Evolutionary conservation across 2,888 invertebrate genomes (phyloP).

Genomic region (Ornithoptera alexandrae): DNA sequence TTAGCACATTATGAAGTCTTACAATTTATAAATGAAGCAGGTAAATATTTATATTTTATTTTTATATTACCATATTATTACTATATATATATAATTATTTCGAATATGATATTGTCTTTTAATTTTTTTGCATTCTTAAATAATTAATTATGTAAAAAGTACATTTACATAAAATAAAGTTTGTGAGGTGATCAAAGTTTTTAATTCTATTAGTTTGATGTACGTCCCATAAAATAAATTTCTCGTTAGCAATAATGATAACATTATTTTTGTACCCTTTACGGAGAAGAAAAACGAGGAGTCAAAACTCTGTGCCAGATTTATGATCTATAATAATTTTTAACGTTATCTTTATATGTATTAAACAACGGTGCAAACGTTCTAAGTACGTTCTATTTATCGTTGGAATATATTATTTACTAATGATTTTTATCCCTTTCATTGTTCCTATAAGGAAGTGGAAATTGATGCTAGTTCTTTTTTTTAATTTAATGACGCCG

Average conservation of each 20-base stretch:
- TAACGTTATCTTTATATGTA: conserved; percentile 4
- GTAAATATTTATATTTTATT: too few species aligned
- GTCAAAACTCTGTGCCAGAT: conserved; percentile 17
- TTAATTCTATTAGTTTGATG: conserved; percentile 23
- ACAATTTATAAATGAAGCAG: too few species aligned
- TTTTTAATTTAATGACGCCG: conserved; percentile 42
- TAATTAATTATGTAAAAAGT: not conserved
- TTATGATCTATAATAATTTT: not conserved
- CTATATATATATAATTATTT: too few species aligned
- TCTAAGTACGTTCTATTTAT: not conserved
- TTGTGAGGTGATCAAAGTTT: conserved; percentile 4
- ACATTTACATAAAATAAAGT: not conserved
- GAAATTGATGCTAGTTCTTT: conserved; percentile 27
- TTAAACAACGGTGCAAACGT: not conserved
- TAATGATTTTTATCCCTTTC: not conserved
- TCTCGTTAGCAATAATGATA: conserved; percentile 18
- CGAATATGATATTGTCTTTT: too few species aligned
- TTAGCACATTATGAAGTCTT: too few species aligned
- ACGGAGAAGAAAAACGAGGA: conserved; percentile 13
- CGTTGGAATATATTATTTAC: not conserved
- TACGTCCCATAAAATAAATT: conserved; percentile 18
- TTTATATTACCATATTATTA: too few species aligned
- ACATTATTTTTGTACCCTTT: conserved; percentile 16
- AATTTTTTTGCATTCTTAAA: not conserved
- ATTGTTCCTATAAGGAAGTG: conserved; percentile 23